Evolutionary conservation across 2,797 vertebrate species (phyloP).

Genomic region (Darevskia nairensis): DNA sequence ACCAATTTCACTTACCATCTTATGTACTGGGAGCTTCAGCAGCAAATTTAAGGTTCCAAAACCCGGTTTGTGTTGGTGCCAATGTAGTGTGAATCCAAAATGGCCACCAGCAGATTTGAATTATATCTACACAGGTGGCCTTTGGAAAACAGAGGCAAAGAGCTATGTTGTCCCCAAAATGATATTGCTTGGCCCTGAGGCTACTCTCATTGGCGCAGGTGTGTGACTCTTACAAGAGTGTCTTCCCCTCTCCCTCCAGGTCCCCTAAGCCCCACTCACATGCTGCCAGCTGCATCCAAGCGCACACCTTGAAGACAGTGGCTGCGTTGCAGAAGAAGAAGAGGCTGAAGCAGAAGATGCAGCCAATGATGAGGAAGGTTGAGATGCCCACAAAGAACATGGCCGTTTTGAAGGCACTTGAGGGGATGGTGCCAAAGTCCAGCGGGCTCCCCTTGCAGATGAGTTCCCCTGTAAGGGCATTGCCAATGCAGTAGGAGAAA

Average conservation of each 20-base stretch:
- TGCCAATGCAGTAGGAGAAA: slow-evolving; percentile 96
- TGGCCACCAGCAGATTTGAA: neutral
- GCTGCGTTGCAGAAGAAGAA: slow-evolving; percentile 96
- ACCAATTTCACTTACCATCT: neutral
- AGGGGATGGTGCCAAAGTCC: slow-evolving; percentile 92
- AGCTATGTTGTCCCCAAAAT: neutral
- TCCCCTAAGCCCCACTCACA: slow-evolving; percentile 76
- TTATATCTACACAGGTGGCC: neutral
- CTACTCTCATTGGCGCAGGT: neutral
- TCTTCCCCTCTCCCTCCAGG: neutral
- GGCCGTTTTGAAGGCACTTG: slow-evolving; percentile 93
- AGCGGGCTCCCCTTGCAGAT: slow-evolving; percentile 91
- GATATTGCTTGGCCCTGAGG: neutral
- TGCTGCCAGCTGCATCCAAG: slow-evolving; percentile 96
- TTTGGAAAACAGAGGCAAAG: neutral
- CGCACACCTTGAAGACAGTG: slow-evolving; percentile 94
- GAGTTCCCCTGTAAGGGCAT: slow-evolving; percentile 93
- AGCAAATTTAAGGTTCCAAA: neutral
- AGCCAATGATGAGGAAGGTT: slow-evolving; percentile 92
- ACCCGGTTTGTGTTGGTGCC: neutral
- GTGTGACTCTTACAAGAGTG: neutral
- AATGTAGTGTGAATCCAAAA: neutral
- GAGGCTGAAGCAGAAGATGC: slow-evolving; percentile 91
- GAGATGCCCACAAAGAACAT: slow-evolving; percentile 95
- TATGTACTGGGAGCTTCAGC: neutral